Evolutionary conservation across 1,140 invertebrate genomes (phyloP).

Genomic region (Pseudomyrmex gracilis): DNA sequence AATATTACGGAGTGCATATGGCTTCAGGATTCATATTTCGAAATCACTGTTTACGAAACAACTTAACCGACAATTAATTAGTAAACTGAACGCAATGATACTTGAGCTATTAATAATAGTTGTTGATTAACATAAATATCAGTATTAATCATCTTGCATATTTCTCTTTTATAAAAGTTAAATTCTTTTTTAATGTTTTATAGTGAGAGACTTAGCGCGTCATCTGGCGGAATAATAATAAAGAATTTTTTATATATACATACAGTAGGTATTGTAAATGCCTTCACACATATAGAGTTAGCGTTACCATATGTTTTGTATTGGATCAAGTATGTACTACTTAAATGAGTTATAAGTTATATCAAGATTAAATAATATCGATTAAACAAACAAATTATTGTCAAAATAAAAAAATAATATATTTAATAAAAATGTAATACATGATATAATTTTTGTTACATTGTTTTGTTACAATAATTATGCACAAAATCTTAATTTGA

Average conservation of each 20-base stretch:
- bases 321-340: too few species aligned
- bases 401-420: too few species aligned
- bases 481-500: too few species aligned
- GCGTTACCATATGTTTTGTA: too few species aligned
- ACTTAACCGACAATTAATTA: conserved; percentile 26
- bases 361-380: too few species aligned
- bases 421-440: too few species aligned
- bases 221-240: conserved; percentile 22
- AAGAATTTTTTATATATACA: background rate
- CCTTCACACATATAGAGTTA: too few species aligned
- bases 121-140: conserved; percentile 34
- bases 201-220: background rate
- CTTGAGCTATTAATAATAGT: conserved; percentile 31
- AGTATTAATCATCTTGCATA: background rate
- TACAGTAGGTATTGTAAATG: too few species aligned
- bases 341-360: too few species aligned
- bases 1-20: conserved; percentile 28
- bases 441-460: too few species aligned
- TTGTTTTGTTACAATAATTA: too few species aligned
- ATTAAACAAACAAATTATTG: too few species aligned
- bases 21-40: conserved; percentile 50
- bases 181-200: conserved; percentile 1
- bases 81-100: conserved; percentile 23
- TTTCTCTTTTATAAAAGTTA: background rate
- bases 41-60: conserved; percentile 44